phyloP scores from a whole-genome alignment of 2,888 invertebrate species.

The Lacanobia wlatinum region DNA sequence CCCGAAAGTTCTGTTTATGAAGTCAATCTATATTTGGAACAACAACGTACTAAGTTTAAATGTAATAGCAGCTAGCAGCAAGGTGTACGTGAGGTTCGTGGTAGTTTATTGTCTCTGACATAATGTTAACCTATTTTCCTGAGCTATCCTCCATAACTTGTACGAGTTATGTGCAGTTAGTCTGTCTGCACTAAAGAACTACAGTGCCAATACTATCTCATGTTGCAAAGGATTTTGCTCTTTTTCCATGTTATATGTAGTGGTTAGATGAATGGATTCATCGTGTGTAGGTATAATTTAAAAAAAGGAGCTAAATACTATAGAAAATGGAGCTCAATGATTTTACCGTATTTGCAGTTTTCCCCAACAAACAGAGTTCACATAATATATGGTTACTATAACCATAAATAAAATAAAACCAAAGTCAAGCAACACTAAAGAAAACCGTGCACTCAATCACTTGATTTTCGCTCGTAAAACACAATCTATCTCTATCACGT shows the following conservation, averaged over 20 bases:
- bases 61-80: neutral
- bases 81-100: neutral
- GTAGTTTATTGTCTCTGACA: slow-evolving; percentile 6
- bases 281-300: neutral
- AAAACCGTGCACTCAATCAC: slow-evolving; percentile 64
- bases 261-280: neutral
- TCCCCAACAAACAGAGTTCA: neutral
- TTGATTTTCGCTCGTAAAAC: slow-evolving; percentile 66
- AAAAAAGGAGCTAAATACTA: neutral
- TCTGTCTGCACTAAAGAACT: slow-evolving; percentile 8
- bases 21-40: slow-evolving; percentile 8
- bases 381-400: slow-evolving; percentile 24
- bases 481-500: slow-evolving; percentile 70
- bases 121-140: slow-evolving; percentile 11
- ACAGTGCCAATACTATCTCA: slow-evolving; percentile 7
- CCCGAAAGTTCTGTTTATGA: slow-evolving; percentile 6
- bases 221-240: neutral
- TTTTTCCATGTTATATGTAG: neutral
- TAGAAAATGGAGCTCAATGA: neutral
- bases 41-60: slow-evolving; percentile 1
- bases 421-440: slow-evolving; percentile 54
- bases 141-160: slow-evolving; percentile 5
- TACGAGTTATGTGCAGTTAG: slow-evolving; percentile 8
- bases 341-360: neutral
- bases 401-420: slow-evolving; percentile 43